Conservation (phyloP, 2,888 invertebrate genomes). For the Notodonta dromedarius region DNA sequence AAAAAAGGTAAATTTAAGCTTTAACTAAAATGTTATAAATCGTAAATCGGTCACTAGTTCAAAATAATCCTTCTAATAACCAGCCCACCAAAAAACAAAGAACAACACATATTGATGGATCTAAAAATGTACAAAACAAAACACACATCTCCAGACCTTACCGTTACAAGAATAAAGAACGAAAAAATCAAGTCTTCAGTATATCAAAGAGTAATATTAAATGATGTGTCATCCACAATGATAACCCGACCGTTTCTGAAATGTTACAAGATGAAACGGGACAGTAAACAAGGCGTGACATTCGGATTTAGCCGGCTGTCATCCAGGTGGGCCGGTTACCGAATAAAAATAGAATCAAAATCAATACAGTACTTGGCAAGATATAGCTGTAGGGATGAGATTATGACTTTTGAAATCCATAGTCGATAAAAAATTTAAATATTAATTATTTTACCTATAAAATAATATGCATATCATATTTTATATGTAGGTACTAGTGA, state of each 20-base stretch:
- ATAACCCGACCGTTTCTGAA: slow-evolving; percentile 32
- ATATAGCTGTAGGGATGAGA: slow-evolving; percentile 47
- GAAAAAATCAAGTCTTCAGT: slow-evolving; percentile 11
- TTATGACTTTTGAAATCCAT: slow-evolving; percentile 26
- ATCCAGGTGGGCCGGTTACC: slow-evolving; percentile 52
- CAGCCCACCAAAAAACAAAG: slow-evolving; percentile 18
- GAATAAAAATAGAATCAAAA: slow-evolving; percentile 70
- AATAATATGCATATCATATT: no score
- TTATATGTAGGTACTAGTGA: no score
- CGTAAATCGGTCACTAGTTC: no score
- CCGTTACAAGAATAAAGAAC: neutral
- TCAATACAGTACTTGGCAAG: slow-evolving; percentile 67
- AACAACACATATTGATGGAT: slow-evolving; percentile 12
- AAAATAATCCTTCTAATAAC: slow-evolving; percentile 5
- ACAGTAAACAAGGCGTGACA: slow-evolving; percentile 27
- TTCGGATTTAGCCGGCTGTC: slow-evolving; percentile 39
- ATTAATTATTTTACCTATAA: neutral
- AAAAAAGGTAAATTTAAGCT: no score
- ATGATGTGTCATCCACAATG: slow-evolving; percentile 32
- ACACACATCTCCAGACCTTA: slow-evolving; percentile 18
- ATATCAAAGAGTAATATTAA: slow-evolving; percentile 37
- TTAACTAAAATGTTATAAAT: no score
- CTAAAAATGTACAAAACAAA: slow-evolving; percentile 12
- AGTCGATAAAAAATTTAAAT: slow-evolving; percentile 12
- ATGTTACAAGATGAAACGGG: slow-evolving; percentile 18